A percentile compares a stretch with the other conserved stretches of the same genome.
Evolutionary conservation across 2,888 invertebrate genomes (phyloP).

Genomic region (Gari tellinella): DNA sequence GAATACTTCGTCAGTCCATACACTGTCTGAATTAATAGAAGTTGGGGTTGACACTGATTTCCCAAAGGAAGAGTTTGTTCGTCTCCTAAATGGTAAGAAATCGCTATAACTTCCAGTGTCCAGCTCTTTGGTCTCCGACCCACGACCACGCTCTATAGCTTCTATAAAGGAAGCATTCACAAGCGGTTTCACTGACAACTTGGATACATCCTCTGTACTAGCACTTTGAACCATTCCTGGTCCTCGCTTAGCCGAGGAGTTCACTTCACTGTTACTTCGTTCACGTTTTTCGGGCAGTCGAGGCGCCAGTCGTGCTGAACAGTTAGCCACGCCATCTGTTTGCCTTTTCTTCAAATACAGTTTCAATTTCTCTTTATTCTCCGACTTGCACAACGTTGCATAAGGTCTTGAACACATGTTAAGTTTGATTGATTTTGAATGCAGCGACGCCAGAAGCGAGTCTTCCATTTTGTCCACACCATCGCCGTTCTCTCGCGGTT

Average conservation of each 20-base stretch:
- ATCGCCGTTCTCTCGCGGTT: conserved; percentile 36
- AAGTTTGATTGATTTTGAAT: conserved; percentile 12
- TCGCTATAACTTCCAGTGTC: conserved; percentile 14
- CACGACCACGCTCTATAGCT: conserved; percentile 53
- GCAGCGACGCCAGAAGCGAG: background rate
- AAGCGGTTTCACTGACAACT: conserved; percentile 21
- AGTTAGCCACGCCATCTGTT: conserved; percentile 24
- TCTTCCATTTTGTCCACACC: conserved; percentile 3
- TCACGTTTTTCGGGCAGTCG: conserved; percentile 24
- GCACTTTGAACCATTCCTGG: conserved; percentile 32
- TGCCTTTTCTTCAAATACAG: conserved; percentile 1
- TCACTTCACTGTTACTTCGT: conserved; percentile 27
- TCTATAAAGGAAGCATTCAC: conserved; percentile 51
- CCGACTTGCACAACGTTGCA: background rate
- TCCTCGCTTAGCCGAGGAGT: conserved; percentile 16
- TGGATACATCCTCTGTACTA: conserved; percentile 45
- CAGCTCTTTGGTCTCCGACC: conserved; percentile 22
- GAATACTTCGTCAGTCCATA: conserved; percentile 45
- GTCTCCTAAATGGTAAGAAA: background rate
- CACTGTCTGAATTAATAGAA: conserved; percentile 7
- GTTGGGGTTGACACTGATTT: background rate
- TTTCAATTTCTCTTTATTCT: background rate
- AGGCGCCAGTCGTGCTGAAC: conserved; percentile 37
- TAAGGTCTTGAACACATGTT: conserved; percentile 6
- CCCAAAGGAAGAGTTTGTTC: background rate